A percentile compares a stretch with the other conserved stretches of the same genome.
Conservation (phyloP, 1,140 invertebrate species). For the Archegozetes longisetosus region DNA sequence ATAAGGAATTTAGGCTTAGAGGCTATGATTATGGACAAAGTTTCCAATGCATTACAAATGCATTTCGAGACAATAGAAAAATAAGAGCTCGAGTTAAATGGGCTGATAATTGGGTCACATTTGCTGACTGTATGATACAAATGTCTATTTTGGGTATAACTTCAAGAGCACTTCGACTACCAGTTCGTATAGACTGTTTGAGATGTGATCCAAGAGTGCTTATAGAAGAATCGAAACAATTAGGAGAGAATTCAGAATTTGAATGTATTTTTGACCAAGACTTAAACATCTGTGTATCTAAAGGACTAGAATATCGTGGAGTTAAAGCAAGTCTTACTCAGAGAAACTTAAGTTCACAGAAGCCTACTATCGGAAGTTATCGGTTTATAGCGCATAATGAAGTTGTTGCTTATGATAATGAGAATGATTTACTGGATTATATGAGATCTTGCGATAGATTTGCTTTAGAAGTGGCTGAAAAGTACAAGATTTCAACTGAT, state of each 20-base stretch:
- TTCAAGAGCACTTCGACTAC: constrained; percentile 59
- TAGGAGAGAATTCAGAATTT: constrained; percentile 20
- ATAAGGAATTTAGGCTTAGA: constrained; percentile 77
- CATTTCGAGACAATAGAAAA: neutral
- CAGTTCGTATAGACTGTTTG: constrained; percentile 63
- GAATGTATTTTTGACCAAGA: constrained; percentile 14
- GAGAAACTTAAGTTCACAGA: neutral
- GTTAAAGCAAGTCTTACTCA: constrained; percentile 73
- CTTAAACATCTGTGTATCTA: constrained; percentile 6
- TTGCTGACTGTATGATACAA: constrained; percentile 39
- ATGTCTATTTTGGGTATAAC: constrained; percentile 38
- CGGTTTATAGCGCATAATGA: constrained; percentile 13
- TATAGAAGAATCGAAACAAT: constrained; percentile 21
- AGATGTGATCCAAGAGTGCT: constrained; percentile 25
- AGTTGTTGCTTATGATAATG: too few species aligned
- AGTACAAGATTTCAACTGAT: too few species aligned
- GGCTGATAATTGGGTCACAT: constrained; percentile 40
- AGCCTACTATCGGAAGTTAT: neutral
- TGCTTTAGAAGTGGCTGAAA: too few species aligned
- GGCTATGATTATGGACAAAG: constrained; percentile 83
- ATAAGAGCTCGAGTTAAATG: constrained; percentile 23
- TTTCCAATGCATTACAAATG: constrained; percentile 59
- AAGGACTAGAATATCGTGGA: constrained; percentile 37
- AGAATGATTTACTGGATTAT: too few species aligned
- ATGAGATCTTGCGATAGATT: too few species aligned